Conservation (phyloP, 35 echinoderm and acorn worm genomes). For the Heliocidaris tuberculata region DNA sequence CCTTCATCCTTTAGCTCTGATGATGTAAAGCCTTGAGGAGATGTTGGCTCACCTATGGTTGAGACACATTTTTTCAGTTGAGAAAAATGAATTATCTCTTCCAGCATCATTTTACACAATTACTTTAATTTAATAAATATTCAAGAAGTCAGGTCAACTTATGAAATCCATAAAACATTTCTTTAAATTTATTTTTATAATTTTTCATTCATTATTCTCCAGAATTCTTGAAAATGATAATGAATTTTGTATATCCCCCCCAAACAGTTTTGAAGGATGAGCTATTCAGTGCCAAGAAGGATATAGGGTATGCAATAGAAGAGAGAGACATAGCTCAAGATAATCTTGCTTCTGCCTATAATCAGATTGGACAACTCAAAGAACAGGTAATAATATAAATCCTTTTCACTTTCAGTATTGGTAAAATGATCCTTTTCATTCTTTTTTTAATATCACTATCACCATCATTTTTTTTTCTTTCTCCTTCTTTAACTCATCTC, state of each 20-base stretch:
- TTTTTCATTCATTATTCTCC: background rate
- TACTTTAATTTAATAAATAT: too few species aligned
- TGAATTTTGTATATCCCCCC: background rate
- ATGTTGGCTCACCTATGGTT: too few species aligned
- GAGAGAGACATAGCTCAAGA: conserved; percentile 27
- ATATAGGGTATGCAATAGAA: background rate
- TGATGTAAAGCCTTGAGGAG: too few species aligned
- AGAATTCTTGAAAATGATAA: background rate
- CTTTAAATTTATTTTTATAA: too few species aligned
- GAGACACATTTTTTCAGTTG: too few species aligned
- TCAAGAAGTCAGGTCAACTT: too few species aligned
- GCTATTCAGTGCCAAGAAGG: conserved; percentile 19
- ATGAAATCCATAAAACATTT: too few species aligned
- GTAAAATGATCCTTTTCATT: background rate
- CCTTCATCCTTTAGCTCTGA: too few species aligned
- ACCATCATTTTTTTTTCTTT: background rate
- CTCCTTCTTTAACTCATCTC: background rate
- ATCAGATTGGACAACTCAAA: conserved; percentile 31
- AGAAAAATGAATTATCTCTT: too few species aligned
- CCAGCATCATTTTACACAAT: too few species aligned
- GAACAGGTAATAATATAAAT: background rate
- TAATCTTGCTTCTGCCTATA: background rate
- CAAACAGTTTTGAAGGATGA: conserved; percentile 27
- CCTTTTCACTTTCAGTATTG: background rate
- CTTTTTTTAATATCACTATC: background rate